These are phyloP conservation scores for Orcinus orca DNA, from an alignment of 2,113 vertebrate species.

Conservation along the genomic window DNA sequence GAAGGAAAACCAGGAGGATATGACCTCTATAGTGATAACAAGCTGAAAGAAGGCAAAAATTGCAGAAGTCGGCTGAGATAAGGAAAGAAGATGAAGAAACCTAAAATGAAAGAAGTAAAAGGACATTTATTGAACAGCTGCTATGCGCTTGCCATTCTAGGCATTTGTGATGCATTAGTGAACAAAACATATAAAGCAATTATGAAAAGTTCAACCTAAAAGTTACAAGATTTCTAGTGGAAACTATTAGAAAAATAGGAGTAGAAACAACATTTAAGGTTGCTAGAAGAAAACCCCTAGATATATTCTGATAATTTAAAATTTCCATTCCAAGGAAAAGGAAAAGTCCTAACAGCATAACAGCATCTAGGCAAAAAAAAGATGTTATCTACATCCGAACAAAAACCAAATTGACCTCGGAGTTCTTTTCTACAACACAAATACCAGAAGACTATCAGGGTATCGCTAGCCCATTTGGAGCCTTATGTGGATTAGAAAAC, in stretches of 20 bases:
- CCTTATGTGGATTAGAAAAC: not conserved
- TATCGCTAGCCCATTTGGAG: not conserved
- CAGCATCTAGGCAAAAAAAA: not conserved
- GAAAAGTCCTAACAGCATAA: not conserved
- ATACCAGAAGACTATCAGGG: not conserved
- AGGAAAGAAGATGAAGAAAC: not conserved
- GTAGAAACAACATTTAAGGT: conserved; percentile 11
- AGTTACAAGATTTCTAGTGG: not conserved
- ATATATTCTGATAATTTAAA: conserved; percentile 10
- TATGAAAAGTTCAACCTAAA: conserved; percentile 24
- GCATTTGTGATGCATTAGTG: not conserved
- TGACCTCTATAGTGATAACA: not conserved
- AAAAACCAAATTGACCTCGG: not conserved
- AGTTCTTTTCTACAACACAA: not conserved
- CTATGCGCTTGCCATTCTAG: not conserved
- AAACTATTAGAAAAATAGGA: conserved; percentile 28
- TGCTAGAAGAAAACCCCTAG: not conserved
- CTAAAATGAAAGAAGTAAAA: conserved; percentile 12
- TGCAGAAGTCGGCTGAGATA: not conserved
- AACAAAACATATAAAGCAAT: not conserved
- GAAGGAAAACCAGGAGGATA: not conserved
- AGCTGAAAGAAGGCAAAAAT: conserved; percentile 24
- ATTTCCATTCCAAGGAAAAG: conserved; percentile 20
- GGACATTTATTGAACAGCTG: not conserved
- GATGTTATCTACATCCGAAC: not conserved